Percentiles rank a stretch among this genome's conserved stretches.
Evolutionary conservation across 2,888 invertebrate species (phyloP).

Genomic region (Smittia aterrima): DNA sequence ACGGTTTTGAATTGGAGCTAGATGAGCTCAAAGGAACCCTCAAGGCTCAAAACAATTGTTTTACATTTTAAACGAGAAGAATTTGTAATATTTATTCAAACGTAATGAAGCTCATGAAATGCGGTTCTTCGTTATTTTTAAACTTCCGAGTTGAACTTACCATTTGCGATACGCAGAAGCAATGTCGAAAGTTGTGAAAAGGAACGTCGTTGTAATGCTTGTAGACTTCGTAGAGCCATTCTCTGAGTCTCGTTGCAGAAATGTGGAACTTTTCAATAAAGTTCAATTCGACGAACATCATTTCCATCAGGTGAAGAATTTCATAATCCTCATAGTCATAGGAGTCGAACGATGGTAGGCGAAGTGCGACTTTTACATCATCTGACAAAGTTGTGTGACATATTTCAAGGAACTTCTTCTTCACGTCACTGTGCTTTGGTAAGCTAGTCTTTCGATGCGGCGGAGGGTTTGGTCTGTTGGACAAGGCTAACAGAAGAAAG

Average conservation of each 20-base stretch:
- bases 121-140: neutral
- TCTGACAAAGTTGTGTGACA: slow-evolving; percentile 54
- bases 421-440: slow-evolving; percentile 55
- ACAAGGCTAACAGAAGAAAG: slow-evolving; percentile 48
- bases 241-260: slow-evolving; percentile 65
- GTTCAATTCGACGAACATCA: slow-evolving; percentile 78
- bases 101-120: slow-evolving; percentile 17
- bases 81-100: slow-evolving; percentile 12
- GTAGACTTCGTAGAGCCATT: slow-evolving; percentile 73
- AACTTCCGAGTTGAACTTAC: neutral
- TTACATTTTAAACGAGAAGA: neutral
- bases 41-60: too few relatives aligned
- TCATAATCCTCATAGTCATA: slow-evolving; percentile 81
- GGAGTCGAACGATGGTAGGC: slow-evolving; percentile 67
- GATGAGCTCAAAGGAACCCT: too few relatives aligned
- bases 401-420: slow-evolving; percentile 54
- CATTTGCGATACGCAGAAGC: slow-evolving; percentile 86
- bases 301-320: slow-evolving; percentile 71
- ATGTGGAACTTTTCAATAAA: slow-evolving; percentile 73
- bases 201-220: slow-evolving; percentile 83
- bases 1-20: too few relatives aligned
- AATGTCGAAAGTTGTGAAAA: slow-evolving; percentile 83
- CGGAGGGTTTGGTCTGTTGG: slow-evolving; percentile 53
- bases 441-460: slow-evolving; percentile 55
- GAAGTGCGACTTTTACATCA: slow-evolving; percentile 53